Conservation (phyloP, 2,888 invertebrate species). For the Athalia circularis region DNA sequence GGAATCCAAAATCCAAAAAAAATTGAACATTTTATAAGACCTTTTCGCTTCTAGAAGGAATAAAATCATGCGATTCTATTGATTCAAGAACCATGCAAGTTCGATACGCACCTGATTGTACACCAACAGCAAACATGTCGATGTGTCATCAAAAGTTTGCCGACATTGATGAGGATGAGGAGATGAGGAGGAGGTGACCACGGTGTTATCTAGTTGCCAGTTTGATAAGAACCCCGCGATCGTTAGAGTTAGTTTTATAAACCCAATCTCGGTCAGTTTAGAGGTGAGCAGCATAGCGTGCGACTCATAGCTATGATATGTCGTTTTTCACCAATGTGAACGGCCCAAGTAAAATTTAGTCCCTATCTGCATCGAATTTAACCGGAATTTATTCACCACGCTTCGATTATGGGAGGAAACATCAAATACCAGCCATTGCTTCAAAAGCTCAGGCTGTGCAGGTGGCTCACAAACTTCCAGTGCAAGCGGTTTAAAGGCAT, state of each 20-base stretch:
- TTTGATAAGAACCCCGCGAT: slow-evolving; percentile 7
- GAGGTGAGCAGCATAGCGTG: neutral
- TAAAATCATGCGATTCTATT: too few relatives aligned
- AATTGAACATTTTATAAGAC: too few relatives aligned
- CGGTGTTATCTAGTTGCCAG: slow-evolving; percentile 4
- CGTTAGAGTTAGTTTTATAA: neutral
- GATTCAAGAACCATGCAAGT: too few relatives aligned
- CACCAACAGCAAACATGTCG: neutral
- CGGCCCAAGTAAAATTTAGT: too few relatives aligned
- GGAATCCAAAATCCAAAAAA: too few relatives aligned
- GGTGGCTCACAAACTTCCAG: neutral
- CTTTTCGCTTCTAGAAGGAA: too few relatives aligned
- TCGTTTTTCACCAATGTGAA: too few relatives aligned
- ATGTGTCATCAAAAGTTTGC: neutral
- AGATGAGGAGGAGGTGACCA: slow-evolving; percentile 1
- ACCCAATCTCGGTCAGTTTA: neutral
- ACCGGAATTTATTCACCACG: neutral
- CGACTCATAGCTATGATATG: neutral
- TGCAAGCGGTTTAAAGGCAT: neutral
- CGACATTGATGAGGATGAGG: neutral
- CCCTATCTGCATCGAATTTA: neutral
- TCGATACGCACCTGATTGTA: too few relatives aligned
- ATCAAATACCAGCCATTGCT: slow-evolving; percentile 15
- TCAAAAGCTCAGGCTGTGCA: slow-evolving; percentile 11
- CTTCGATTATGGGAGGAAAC: neutral